Base-by-base conservation (phyloP, 2,888 invertebrate genomes). In the Criorhina ranunculi region DNA sequence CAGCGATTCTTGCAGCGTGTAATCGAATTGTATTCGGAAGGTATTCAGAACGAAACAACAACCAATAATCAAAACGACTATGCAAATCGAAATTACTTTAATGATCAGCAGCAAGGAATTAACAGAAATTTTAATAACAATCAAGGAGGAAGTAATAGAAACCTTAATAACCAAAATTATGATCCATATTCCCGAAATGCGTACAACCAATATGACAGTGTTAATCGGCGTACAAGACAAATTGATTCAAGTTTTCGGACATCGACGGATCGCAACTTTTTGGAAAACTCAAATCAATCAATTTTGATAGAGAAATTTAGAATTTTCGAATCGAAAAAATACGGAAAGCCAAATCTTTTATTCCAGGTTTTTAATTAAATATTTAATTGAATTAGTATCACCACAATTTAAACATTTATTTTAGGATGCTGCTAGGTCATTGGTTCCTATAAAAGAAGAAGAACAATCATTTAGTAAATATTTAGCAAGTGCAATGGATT, bases 401-500 rank as follows among this genome's bases (percentile, higher is more conserved):
- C n/a, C n/a, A n/a, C n/a, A 42, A 4, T 6, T 33, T 12, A 42
- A 2, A 37, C 29, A 5, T 35, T 19, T 5, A 33, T 66, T 88
- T 12, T 89, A 97, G 97, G 98, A 98, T 90, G 93, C 95, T 0
- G 94, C 96, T 6, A 93, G 93, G 87, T 93, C 93, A 77, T 94
- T 98, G 87, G 91, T 93, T 1, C 90, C 94, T 19, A 92, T 97
- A 5, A 92, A 93, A 37, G 96, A 97, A 90, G 94, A 94, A 31
- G 94, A 95, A 80, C 97, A 98, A 91, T 95, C 95, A 0, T 96
- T 96, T 67, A 93, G 94, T 1, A 94, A 94, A 82, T 97, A 96
- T 88, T 92, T 98, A 29, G 95, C 94, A 11, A 93, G 93, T 76
- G 93, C 95, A 0, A 93, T 96, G 87, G 93, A 95, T 40, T 93